phyloP scores from a whole-genome alignment of 2,888 invertebrate genomes.

The Tribolium freemani region DNA sequence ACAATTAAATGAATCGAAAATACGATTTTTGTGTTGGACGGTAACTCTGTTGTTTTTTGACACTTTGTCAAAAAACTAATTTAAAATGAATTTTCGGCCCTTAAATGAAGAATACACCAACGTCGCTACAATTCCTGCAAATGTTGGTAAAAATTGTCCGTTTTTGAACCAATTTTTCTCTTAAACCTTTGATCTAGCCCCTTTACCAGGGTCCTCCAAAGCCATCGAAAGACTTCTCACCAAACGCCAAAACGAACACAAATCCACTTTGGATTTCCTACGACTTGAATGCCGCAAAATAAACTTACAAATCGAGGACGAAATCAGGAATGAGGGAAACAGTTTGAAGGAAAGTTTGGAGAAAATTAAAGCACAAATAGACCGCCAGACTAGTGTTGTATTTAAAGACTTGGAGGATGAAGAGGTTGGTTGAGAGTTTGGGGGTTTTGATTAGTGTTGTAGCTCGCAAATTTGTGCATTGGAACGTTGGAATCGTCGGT shows the following conservation, averaged over 20 bases:
- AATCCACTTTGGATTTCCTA: background rate
- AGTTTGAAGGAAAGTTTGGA: background rate
- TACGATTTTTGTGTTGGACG: too few species aligned
- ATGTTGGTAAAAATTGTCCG: background rate
- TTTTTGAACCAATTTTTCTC: background rate
- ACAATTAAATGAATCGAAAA: too few species aligned
- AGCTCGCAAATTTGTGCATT: background rate
- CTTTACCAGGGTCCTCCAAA: background rate
- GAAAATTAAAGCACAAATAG: background rate
- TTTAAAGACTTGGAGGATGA: background rate
- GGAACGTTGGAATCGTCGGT: background rate
- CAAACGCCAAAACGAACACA: slow-evolving; percentile 12
- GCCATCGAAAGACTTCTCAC: background rate
- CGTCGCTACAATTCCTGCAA: background rate
- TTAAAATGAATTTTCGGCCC: slow-evolving; percentile 14
- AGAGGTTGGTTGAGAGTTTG: slow-evolving; percentile 1
- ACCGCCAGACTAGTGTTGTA: background rate
- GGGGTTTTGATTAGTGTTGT: background rate
- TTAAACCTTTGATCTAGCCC: background rate
- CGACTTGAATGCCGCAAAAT: background rate
- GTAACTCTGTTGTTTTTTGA: too few species aligned
- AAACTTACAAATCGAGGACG: background rate
- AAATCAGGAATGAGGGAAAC: background rate
- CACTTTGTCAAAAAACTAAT: background rate
- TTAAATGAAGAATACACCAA: background rate